These are phyloP conservation scores for Gobio gobio DNA, from an alignment of 2,113 vertebrate genomes.

Conservation along the genomic window DNA sequence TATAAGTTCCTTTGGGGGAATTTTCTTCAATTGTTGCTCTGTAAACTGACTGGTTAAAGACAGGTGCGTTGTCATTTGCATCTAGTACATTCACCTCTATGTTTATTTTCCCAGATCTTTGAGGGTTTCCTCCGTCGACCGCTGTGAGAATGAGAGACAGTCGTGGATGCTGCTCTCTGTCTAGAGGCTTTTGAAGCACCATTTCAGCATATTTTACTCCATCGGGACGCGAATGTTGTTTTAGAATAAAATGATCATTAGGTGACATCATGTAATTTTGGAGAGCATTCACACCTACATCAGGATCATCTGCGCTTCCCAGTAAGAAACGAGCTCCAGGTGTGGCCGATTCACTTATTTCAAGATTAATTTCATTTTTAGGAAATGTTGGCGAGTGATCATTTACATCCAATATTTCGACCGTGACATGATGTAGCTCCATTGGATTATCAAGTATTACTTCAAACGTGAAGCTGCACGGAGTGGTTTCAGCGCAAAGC, in stretches of 20 bases:
- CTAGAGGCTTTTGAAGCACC: conserved; percentile 69
- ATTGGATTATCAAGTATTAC: conserved; percentile 78
- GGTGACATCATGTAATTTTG: conserved; percentile 70
- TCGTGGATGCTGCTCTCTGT: conserved; percentile 67
- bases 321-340: conserved; percentile 67
- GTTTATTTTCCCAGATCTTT: conserved; percentile 61
- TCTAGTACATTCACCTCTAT: conserved; percentile 71
- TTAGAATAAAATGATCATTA: conserved; percentile 69
- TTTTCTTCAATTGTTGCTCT: conserved; percentile 65
- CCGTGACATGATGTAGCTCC: conserved; percentile 71
- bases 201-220: conserved; percentile 71
- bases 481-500: conserved; percentile 69
- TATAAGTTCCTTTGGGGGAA: conserved; percentile 50
- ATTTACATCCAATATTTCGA: conserved; percentile 79
- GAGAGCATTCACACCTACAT: conserved; percentile 73
- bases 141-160: conserved; percentile 71
- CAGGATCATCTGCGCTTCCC: conserved; percentile 70
- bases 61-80: conserved; percentile 74
- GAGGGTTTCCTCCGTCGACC: conserved; percentile 72
- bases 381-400: conserved; percentile 77
- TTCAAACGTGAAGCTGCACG: conserved; percentile 75
- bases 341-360: conserved; percentile 72
- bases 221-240: conserved; percentile 52
- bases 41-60: conserved; percentile 69
- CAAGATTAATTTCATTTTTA: conserved; percentile 64